These are phyloP conservation scores for Stichopus horrens DNA, from an alignment of 53 echinoderm and acorn worm genomes.

Conservation along the genomic window DNA sequence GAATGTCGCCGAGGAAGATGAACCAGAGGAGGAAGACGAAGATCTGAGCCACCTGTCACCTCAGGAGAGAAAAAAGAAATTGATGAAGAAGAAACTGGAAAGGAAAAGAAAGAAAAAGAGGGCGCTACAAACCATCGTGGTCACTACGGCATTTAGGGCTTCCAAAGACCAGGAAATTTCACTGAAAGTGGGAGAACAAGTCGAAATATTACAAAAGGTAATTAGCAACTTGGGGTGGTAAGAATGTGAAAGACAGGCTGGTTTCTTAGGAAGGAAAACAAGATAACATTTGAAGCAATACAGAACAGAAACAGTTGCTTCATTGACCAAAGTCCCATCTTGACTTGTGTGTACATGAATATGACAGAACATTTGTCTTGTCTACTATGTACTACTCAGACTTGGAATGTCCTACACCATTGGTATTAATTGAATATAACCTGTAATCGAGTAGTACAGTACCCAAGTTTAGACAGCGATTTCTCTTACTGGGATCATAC, in stretches of 20 bases:
- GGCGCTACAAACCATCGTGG: conserved; percentile 74
- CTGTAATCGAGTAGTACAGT: too few relatives aligned
- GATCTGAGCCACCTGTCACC: conserved; percentile 82
- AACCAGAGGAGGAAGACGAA: conserved; percentile 66
- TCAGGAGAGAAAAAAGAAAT: conserved; percentile 80
- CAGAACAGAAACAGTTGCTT: too few relatives aligned
- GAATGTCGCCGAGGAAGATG: conserved; percentile 54
- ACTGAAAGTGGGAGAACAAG: conserved; percentile 83
- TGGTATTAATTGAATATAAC: too few relatives aligned
- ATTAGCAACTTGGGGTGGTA: background rate
- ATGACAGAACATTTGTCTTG: too few relatives aligned
- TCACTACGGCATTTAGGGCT: conserved; percentile 84
- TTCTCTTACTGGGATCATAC: too few relatives aligned
- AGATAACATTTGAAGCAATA: background rate
- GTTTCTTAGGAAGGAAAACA: background rate
- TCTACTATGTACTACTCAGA: too few relatives aligned
- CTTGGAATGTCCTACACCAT: too few relatives aligned
- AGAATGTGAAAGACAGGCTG: background rate
- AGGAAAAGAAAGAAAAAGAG: conserved; percentile 83
- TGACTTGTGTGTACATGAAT: too few relatives aligned
- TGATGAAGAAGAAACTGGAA: conserved; percentile 80
- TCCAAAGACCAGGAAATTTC: conserved; percentile 87
- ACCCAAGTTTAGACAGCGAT: too few relatives aligned
- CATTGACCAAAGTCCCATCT: too few relatives aligned
- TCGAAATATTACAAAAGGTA: conserved; percentile 70